Base-by-base conservation (phyloP, 2,888 invertebrate species). In the Frankliniella fusca region DNA sequence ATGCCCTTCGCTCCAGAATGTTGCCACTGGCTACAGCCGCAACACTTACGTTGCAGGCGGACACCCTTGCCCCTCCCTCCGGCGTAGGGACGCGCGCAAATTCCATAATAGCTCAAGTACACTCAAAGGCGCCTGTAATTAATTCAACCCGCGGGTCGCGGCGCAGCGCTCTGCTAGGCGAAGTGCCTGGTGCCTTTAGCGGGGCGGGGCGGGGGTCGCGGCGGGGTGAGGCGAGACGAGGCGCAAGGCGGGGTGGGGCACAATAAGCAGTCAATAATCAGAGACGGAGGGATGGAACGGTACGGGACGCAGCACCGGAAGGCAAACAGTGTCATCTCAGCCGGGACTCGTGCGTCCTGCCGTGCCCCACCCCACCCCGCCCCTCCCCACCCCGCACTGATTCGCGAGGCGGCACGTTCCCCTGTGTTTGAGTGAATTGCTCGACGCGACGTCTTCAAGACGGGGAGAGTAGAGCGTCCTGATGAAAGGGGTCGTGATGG, bases 201-300 rank as follows among this genome's bases (percentile, higher is more conserved):
- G 18, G 54, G 54, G 54, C 12, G 54, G 61, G 5, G 23, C n/a
- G 70, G 23, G 70, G 9, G 70, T 23, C 23, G 27, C 23, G 27
- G 70, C 7, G 23, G 27, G 70, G 8, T n/a, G 27, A 27, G 27
- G 23, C 7, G 70, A 23, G 70, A 23, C 23, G 27, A 7, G 23
- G 70, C 23, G 70, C 23, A 11, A 11, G 23, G 70, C 9, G 23
- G 23, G 8, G 70, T 0, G 7, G 70, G 8, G 70, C 61, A 61
- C 61, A 61, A 61, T 61, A 61, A 61, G 61, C 20, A 61, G 61
- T 61, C 61, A 61, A 61, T 61, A 61, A 61, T 61, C 61, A 61
- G 61, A 61, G 20, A 20, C 61, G 61, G 20, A 18, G 18, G 20
- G 20, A n/a, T 18, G 20, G 15, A 1, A 18, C 61, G 20, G 20